Conservation (phyloP, 2,797 vertebrate genomes). For the Anniella stebbinsi region DNA sequence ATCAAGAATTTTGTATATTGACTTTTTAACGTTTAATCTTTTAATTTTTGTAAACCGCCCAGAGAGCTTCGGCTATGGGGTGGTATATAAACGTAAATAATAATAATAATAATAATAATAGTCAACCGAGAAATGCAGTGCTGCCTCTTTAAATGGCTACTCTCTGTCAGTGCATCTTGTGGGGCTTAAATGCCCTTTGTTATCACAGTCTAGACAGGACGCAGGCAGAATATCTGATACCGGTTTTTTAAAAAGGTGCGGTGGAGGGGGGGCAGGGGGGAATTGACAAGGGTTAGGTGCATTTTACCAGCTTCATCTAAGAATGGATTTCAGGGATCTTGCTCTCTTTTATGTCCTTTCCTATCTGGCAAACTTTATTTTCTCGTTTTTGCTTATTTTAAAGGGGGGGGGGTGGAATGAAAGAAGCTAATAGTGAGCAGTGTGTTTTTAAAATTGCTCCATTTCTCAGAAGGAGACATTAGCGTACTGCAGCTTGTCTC, state of each 20-base stretch:
- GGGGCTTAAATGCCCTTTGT: slow-evolving; percentile 84
- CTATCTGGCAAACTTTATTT: neutral
- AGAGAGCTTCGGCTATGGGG: no score
- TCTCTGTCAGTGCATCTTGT: slow-evolving; percentile 80
- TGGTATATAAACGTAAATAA: no score
- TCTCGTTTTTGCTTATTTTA: neutral
- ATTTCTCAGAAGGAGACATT: slow-evolving; percentile 70
- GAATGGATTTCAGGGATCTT: slow-evolving; percentile 40
- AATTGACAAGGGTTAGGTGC: slow-evolving; percentile 80
- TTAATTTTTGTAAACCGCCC: no score
- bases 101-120: no score
- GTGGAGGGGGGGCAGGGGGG: slow-evolving; percentile 20
- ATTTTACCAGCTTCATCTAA: slow-evolving; percentile 76
- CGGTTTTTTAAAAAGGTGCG: slow-evolving; percentile 34
- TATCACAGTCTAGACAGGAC: slow-evolving; percentile 84
- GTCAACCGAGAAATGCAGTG: slow-evolving; percentile 74
- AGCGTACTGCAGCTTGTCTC: slow-evolving; percentile 72
- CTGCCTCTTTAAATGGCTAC: slow-evolving; percentile 83
- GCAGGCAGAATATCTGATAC: slow-evolving; percentile 81
- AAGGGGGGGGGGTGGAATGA: neutral
- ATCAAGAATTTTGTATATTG: no score
- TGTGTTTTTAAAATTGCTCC: slow-evolving; percentile 61
- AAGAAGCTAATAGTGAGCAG: slow-evolving; percentile 26
- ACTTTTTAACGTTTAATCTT: no score
- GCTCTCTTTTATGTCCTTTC: neutral